Percentiles rank a stretch among this genome's conserved stretches.
phyloP scores from a whole-genome alignment of 2,113 vertebrate genomes.

The Trochalopteron elliotii region DNA sequence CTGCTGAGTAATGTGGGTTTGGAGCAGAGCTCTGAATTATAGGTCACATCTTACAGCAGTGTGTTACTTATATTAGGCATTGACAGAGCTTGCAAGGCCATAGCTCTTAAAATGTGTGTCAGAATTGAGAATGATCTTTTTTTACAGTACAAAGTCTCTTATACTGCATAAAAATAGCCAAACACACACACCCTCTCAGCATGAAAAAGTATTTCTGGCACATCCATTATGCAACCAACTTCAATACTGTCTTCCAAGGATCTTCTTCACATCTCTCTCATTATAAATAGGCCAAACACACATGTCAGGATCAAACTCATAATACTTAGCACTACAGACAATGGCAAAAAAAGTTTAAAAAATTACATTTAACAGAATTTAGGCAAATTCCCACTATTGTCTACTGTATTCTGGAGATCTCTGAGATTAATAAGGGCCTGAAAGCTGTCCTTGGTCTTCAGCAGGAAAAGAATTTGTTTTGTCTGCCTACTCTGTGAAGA shows the following conservation, averaged over 20 bases:
- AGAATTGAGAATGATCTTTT: not conserved
- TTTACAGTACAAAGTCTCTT: not conserved
- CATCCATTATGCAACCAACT: not conserved
- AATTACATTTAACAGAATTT: not conserved
- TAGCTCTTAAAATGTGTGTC: not conserved
- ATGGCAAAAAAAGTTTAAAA: not conserved
- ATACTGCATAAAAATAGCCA: not conserved
- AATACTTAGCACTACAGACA: not conserved
- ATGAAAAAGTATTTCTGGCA: not conserved
- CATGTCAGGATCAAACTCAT: not conserved
- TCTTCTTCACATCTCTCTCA: not conserved
- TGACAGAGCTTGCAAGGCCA: not conserved
- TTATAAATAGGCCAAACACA: not conserved
- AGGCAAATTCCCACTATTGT: not conserved
- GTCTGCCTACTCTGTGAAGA: not conserved
- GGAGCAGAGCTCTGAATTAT: not conserved
- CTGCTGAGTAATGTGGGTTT: not conserved
- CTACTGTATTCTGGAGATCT: not conserved
- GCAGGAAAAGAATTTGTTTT: not conserved
- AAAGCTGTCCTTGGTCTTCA: not conserved
- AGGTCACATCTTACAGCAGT: not conserved
- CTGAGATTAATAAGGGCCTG: not conserved
- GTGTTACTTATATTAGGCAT: not conserved
- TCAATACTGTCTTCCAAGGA: not conserved
- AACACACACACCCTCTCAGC: not conserved